A percentile compares a stretch with the other conserved stretches of the same genome.
Conservation (phyloP, 2,797 vertebrate genomes). For the Protonibea diacanthus region DNA sequence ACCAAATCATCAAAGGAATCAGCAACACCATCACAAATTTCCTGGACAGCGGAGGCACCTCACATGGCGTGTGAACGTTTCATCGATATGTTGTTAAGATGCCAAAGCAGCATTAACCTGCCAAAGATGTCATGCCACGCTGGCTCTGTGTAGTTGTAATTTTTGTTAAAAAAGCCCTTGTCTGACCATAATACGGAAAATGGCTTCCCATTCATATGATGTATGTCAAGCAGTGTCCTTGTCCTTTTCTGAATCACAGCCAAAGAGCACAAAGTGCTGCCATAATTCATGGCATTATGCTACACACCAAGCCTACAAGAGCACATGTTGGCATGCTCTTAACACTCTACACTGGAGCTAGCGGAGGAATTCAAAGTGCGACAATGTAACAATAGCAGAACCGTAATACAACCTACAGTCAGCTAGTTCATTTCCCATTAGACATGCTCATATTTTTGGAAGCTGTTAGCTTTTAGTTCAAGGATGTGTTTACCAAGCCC, state of each 20-base stretch:
- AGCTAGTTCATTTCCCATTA: background rate
- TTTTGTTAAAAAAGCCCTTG: background rate
- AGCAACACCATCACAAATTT: constrained; percentile 1
- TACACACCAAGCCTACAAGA: background rate
- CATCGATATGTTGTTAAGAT: background rate
- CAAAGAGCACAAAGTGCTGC: background rate
- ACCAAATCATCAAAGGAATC: constrained; percentile 8
- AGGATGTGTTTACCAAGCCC: constrained; percentile 15
- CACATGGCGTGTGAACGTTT: too few species aligned
- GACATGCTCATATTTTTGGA: background rate
- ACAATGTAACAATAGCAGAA: background rate
- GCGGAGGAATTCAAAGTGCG: background rate
- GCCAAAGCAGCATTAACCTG: background rate
- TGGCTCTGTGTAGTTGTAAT: background rate
- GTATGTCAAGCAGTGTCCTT: background rate
- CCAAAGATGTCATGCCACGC: background rate
- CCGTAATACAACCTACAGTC: background rate
- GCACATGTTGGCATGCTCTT: background rate
- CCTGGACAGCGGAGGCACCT: background rate
- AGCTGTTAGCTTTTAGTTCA: constrained; percentile 15
- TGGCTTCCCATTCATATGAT: background rate
- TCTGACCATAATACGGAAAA: background rate
- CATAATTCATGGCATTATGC: background rate
- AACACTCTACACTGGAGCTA: background rate
- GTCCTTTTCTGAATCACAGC: background rate